Percentiles rank a stretch among this genome's conserved stretches.
These are phyloP conservation scores for Hipparchia semele DNA, from an alignment of 2,888 invertebrate genomes.

Conservation along the genomic window DNA sequence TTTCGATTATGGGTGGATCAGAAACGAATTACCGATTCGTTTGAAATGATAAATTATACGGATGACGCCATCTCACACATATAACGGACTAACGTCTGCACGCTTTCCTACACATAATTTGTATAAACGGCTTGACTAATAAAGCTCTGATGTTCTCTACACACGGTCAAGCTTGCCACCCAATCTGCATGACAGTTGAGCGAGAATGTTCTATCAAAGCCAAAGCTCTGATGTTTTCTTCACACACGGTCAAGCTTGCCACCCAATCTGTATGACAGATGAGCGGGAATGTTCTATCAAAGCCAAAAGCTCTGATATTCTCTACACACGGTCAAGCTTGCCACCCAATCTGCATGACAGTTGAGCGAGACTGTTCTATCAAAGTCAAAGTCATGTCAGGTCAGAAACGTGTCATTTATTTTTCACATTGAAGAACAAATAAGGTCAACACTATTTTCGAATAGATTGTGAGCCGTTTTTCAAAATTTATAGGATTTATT, in stretches of 20 bases:
- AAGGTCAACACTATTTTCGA: too few species aligned
- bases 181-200: too few species aligned
- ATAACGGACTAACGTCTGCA: conserved; percentile 37
- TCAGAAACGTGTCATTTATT: too few species aligned
- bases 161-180: neutral
- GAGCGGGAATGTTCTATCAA: too few species aligned
- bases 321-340: neutral
- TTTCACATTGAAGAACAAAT: too few species aligned
- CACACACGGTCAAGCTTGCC: neutral
- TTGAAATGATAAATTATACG: conserved; percentile 55
- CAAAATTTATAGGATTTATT: too few species aligned
- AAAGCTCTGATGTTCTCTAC: conserved; percentile 1
- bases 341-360: too few species aligned
- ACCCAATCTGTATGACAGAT: too few species aligned
- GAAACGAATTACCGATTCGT: conserved; percentile 36
- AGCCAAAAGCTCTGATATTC: neutral
- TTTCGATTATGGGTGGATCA: conserved; percentile 35
- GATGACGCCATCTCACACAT: conserved; percentile 41
- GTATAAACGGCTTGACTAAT: conserved; percentile 6
- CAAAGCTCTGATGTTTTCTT: neutral
- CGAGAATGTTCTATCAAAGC: too few species aligned
- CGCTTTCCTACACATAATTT: conserved; percentile 20
- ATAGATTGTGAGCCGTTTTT: too few species aligned
- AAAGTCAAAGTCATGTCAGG: too few species aligned
- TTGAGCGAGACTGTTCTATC: too few species aligned